Conservation (phyloP, 2,888 invertebrate species). For the Cybosia mesomella region DNA sequence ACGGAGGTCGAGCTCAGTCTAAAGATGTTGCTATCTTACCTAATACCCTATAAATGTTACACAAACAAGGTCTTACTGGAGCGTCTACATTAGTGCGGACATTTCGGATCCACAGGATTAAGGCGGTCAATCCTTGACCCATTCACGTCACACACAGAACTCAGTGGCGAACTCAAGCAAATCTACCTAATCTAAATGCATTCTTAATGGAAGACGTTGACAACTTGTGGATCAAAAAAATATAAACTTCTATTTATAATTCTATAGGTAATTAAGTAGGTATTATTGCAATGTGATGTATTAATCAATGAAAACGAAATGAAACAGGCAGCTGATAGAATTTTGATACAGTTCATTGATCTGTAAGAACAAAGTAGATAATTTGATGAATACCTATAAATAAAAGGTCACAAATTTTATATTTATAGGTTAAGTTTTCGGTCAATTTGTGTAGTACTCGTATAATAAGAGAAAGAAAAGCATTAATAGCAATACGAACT, state of each 20-base stretch:
- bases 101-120: conserved; percentile 38
- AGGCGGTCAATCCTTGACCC: conserved; percentile 29
- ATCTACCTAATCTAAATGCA: conserved; percentile 19
- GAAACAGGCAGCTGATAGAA: no score
- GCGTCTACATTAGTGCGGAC: conserved; percentile 17
- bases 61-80: conserved; percentile 16
- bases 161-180: conserved; percentile 28
- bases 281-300: no score
- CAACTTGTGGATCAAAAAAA: background rate
- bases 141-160: conserved; percentile 25
- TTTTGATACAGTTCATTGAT: no score
- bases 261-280: no score
- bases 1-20: background rate
- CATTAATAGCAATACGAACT: no score
- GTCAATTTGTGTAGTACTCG: no score
- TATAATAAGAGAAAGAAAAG: no score
- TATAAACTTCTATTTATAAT: background rate
- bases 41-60: conserved; percentile 15
- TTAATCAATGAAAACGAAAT: no score
- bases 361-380: no score
- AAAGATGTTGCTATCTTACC: background rate
- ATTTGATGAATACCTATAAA: no score
- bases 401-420: no score
- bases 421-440: no score
- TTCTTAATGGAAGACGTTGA: background rate